Evolutionary conservation across 2,113 vertebrate species (phyloP), one percentile per base, ranked within the genome.

Genomic region (Nyctereutes procyonoides): DNA sequence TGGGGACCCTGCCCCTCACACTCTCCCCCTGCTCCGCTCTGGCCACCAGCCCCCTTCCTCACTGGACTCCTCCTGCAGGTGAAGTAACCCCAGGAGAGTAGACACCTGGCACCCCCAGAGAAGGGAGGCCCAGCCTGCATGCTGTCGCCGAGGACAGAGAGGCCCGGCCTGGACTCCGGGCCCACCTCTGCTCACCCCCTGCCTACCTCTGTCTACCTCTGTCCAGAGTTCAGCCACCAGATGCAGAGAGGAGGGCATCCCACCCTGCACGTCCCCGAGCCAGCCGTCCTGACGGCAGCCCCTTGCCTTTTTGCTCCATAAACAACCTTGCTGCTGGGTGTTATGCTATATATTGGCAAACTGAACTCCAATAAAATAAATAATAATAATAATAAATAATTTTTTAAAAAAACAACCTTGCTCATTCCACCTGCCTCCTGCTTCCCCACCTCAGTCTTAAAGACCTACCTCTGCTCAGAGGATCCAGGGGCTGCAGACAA

Each of bases 41-140:
- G 13, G 60, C 88, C 13, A 8, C 58, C 10, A 28, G 12, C 14
- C 56, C 7, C 5, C 48, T 38, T 7, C 58, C 30, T 92, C 26
- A 79, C 8, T 3, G 30, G 51, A n/a, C 16, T 89, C 58, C 53
- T 51, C 28, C 20, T 60, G 3, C 65, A 97, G 96, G 84, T 93
- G 16, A 96, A 93, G 30, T 51, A 69, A 24, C 55, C 24, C 58
- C 28, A 0, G 2, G 28, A 55, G 4, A 71, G 48, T 1, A n/a
- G 87, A 28, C 0, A 1, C 20, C 30, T 13, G 8, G 26, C 24
- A 30, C 14, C 3, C 1, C 0, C 28, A 58, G 12, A 58, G 19
- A 58, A 85, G n/a, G 43, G 32, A 26, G 9, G 53, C 35, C 28
- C 51, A 2, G 15, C 28, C 35, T 62, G 35, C 2, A 8, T 0